Base-by-base conservation (phyloP, 2,797 vertebrate species). In the Calcarius lapponicus region DNA sequence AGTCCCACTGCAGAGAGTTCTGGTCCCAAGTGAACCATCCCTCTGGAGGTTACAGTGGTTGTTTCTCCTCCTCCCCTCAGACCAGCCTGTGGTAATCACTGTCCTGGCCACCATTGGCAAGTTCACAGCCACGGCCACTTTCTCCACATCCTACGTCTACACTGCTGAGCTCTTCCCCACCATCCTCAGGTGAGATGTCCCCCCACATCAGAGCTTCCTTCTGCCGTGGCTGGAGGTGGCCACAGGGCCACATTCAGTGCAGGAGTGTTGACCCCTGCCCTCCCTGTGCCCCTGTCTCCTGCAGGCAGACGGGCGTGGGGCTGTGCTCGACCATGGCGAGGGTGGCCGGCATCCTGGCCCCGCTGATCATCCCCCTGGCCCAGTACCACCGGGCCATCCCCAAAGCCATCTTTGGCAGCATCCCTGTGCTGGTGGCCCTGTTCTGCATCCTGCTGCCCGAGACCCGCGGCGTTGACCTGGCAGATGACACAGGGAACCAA, bases 101-200 rank as follows among this genome's bases (percentile, higher is more conserved):
- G 47, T 97, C 60, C 74, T 99, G 56, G 99, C 99, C 3, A 91
- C 98, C 29, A 40, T 98, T 0, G 99, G 98, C 58, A 99, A 99
- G 95, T 98, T 99, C 91, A 93, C 98, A 2, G 96, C 98, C 4
- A 96, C 98, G 0, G 96, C 97, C 2, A 73, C 97, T 48, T 99
- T 99, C 76, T 97, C 98, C 40, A 96, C 97, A 15, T 96, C 98
- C 50, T 99, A 98, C 1, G 93, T 99, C 72, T 99, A 99, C 93
- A 0, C 98, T 0, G 98, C 98, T 31, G 99, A 99, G 92, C 96
- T 99, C 42, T 98, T 99, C 91, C 99, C 99, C 7, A 99, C 99
- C 0, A 4, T 98, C 3, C 11, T 99, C 87, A 98, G 98, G 99
- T 99, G 90, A 97, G 96, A 2, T n/a, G 5, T 51, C 24, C 31